These are phyloP conservation scores for Sebastes iracundus DNA, from an alignment of 2,797 vertebrate species.

Conservation along the genomic window DNA sequence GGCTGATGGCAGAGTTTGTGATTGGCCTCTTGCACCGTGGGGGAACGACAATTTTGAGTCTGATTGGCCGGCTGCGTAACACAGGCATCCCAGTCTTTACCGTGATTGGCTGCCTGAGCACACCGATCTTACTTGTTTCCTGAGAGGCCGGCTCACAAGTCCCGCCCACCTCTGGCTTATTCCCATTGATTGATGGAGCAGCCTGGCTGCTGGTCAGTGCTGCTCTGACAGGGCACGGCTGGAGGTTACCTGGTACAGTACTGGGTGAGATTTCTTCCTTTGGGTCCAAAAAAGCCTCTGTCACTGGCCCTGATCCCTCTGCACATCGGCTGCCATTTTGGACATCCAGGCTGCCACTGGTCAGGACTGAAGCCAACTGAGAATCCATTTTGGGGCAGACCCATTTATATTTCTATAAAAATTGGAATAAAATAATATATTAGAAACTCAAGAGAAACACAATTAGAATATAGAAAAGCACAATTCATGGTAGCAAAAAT, in stretches of 20 bases:
- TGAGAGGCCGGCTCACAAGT: conserved; percentile 69
- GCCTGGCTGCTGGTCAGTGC: conserved; percentile 61
- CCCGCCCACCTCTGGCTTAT: conserved; percentile 73
- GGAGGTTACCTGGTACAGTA: conserved; percentile 72
- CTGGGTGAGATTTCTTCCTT: conserved; percentile 57
- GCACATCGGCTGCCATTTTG: conserved; percentile 76
- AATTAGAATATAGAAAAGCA: background rate
- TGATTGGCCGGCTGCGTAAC: conserved; percentile 73
- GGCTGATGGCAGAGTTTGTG: conserved; percentile 61
- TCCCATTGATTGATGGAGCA: conserved; percentile 76
- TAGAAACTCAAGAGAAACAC: background rate
- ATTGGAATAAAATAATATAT: conserved; percentile 9
- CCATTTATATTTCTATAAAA: conserved; percentile 68
- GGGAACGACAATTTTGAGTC: conserved; percentile 76
- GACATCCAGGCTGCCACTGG: conserved; percentile 77
- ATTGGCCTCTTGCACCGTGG: conserved; percentile 71
- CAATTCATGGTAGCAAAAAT: background rate
- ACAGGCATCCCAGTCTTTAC: conserved; percentile 72
- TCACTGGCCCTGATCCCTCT: conserved; percentile 63
- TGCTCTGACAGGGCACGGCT: conserved; percentile 67
- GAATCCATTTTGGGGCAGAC: conserved; percentile 83
- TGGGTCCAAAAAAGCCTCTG: conserved; percentile 59
- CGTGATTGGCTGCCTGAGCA: conserved; percentile 75
- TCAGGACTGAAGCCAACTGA: conserved; percentile 81
- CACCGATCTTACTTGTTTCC: conserved; percentile 64